phyloP scores from a whole-genome alignment of 1,140 invertebrate genomes.

The Brachionus paranguensis region DNA sequence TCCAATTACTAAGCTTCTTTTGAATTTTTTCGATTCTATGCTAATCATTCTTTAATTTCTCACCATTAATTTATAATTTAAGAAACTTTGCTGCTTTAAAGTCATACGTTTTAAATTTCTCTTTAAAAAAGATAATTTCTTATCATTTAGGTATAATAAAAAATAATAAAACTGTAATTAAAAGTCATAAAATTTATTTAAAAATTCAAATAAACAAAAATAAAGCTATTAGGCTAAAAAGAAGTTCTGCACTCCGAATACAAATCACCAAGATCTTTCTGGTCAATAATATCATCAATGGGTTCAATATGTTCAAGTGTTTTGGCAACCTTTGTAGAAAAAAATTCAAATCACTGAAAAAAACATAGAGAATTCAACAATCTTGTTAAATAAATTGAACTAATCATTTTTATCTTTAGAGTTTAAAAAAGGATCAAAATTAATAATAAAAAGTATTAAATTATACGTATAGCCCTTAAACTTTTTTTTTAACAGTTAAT shows the following conservation, averaged over 20 bases:
- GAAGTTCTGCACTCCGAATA: conserved; percentile 30
- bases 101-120: background rate
- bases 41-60: background rate
- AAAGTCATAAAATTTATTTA: background rate
- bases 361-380: no score
- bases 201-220: background rate
- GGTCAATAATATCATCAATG: conserved; percentile 13
- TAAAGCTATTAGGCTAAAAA: background rate
- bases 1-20: background rate
- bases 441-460: no score
- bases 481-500: no score
- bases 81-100: background rate
- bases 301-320: background rate
- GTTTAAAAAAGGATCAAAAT: no score
- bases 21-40: background rate
- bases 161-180: background rate
- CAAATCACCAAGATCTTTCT: background rate
- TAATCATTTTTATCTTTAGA: no score
- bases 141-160: background rate
- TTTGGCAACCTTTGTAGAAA: background rate
- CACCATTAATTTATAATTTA: background rate
- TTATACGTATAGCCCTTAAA: no score
- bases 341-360: background rate
- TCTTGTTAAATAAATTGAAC: no score
- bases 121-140: background rate